Percentiles rank a stretch among this genome's conserved stretches.
These are phyloP conservation scores for Crax fasciolata DNA, from an alignment of 2,797 vertebrate species.

Conservation along the genomic window DNA sequence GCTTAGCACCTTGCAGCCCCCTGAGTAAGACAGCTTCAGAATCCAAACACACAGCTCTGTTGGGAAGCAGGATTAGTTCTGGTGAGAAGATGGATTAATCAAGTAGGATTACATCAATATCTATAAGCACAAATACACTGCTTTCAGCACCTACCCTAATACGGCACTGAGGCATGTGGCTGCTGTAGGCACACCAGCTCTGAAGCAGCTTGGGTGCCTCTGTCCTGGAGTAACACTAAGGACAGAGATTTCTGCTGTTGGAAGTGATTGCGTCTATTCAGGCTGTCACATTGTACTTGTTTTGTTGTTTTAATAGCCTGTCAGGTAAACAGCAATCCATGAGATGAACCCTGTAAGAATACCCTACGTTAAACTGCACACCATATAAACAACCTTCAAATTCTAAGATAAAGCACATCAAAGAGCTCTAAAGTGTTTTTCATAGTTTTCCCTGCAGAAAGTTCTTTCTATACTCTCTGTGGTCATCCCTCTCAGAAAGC, in stretches of 20 bases:
- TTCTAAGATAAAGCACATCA: not conserved
- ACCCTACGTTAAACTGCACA: not conserved
- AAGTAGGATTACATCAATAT: not conserved
- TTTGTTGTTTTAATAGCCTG: not conserved
- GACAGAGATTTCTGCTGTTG: not conserved
- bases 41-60: not conserved
- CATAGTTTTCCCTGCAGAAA: not conserved
- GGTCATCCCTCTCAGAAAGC: constrained; percentile 8
- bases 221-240: not conserved
- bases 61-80: not conserved
- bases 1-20: not conserved
- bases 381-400: not conserved
- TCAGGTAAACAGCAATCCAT: not conserved
- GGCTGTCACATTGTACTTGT: not conserved
- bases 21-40: not conserved
- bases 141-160: not conserved
- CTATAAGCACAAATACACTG: not conserved
- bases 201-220: not conserved
- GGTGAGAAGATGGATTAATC: not conserved
- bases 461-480: not conserved
- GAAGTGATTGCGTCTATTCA: not conserved
- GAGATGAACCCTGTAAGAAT: not conserved
- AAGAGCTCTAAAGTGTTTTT: not conserved
- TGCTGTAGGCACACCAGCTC: not conserved
- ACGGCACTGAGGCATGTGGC: rapidly evolving